Percentiles rank a stretch among this genome's conserved stretches.
Evolutionary conservation across 2,113 vertebrate species (phyloP).

Genomic region (Tyto alba): DNA sequence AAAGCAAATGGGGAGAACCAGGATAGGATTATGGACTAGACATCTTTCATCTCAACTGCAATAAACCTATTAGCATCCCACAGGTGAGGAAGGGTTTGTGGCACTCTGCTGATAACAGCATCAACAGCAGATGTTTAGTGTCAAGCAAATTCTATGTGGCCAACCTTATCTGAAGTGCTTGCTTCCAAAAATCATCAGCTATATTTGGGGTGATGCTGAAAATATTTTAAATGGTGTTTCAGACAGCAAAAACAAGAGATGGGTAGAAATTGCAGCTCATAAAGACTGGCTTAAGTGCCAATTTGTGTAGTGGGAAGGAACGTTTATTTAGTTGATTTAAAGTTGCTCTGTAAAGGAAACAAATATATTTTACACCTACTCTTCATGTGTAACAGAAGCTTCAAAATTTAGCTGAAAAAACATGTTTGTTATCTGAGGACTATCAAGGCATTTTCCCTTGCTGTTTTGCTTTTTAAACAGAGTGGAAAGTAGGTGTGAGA

Average conservation of each 20-base stretch:
- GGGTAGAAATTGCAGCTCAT: background rate
- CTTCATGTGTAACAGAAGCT: background rate
- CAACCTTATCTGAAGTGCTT: background rate
- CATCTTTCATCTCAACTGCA: background rate
- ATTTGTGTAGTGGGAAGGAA: background rate
- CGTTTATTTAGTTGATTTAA: constrained; percentile 31
- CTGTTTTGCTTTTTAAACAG: background rate
- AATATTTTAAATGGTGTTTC: background rate
- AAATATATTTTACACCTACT: constrained; percentile 28
- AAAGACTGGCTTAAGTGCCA: constrained; percentile 23
- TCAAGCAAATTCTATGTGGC: background rate
- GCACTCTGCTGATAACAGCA: background rate
- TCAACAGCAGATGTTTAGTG: background rate
- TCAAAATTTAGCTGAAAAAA: background rate
- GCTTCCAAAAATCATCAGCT: background rate
- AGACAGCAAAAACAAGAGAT: background rate
- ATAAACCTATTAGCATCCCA: background rate
- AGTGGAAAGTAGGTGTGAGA: background rate
- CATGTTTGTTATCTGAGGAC: background rate
- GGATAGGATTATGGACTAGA: background rate
- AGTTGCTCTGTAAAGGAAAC: background rate
- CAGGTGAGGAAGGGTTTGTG: background rate
- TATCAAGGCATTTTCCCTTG: background rate
- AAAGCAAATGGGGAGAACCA: background rate
- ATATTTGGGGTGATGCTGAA: background rate